Conservation (phyloP, 2,113 vertebrate genomes). For the Pangasianodon hypophthalmus region DNA sequence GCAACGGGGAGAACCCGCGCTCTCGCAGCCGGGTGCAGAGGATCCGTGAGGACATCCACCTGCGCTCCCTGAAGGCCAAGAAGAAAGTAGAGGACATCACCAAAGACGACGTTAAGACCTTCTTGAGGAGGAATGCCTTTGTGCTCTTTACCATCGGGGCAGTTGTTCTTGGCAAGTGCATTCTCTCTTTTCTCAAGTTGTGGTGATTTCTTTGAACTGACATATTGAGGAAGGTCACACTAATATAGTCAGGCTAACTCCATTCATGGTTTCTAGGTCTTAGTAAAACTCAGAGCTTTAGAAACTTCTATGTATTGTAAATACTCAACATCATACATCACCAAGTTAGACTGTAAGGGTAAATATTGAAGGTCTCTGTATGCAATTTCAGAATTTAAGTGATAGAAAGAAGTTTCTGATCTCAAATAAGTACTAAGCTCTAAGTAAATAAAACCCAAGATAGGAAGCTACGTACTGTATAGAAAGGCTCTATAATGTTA, state of each 20-base stretch:
- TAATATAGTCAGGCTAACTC: not conserved
- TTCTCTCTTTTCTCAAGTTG: not conserved
- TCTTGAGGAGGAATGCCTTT: constrained; percentile 90
- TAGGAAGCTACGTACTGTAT: not conserved
- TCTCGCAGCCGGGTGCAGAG: constrained; percentile 83
- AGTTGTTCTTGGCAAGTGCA: constrained; percentile 86
- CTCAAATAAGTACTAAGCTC: not conserved
- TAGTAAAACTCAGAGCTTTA: not conserved
- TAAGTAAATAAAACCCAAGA: not conserved
- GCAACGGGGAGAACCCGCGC: constrained; percentile 77
- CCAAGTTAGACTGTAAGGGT: not conserved
- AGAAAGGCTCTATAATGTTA: not conserved
- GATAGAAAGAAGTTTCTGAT: not conserved
- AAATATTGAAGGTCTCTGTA: not conserved
- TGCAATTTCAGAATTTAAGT: not conserved
- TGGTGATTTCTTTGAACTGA: not conserved
- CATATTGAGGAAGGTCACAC: not conserved
- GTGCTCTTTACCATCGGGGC: constrained; percentile 91
- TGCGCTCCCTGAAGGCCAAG: constrained; percentile 90
- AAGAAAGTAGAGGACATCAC: constrained; percentile 94
- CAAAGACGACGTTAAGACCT: constrained; percentile 88
- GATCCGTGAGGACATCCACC: constrained; percentile 87
- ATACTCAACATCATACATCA: not conserved
- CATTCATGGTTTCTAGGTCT: not conserved
- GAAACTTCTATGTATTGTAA: not conserved